Base-by-base conservation (phyloP, 2,797 vertebrate genomes). In the Hydrophis major region DNA sequence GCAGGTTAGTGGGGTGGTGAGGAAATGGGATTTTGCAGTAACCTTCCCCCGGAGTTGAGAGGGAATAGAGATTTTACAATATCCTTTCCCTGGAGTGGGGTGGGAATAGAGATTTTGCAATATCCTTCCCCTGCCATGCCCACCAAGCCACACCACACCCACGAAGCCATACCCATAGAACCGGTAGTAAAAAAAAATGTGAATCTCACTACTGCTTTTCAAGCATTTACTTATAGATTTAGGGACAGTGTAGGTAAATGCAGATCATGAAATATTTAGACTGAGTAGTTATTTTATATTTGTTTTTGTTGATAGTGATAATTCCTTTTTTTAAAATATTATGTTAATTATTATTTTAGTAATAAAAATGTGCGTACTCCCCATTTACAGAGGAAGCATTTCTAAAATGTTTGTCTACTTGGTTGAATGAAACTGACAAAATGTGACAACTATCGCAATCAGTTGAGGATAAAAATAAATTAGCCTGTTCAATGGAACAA, bases 371-470 rank as follows among this genome's bases (percentile, higher is more conserved):
- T 56, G 0, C 87, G 94, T 55, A 74, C 91, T 93, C 63, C 91
- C 95, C 59, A 74, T 56, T 90, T 90, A 7, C 66, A 89, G 88
- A 69, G 93, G 91, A 90, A 93, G 12, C 13, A 86, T 69, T 69
- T 69, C n/a, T 69, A 69, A n/a, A 69, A 69, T 69, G 14, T 69
- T 66, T 69, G 66, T 69, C n/a, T 69, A 32, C 66, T 69, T 32
- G 27, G 92, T 55, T 94, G 66, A 78, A 93, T 95, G 74, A 78
- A 42, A 78, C 32, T 94, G 57, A 88, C 87, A 91, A 11, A 92
- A 25, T 88, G 92, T 22, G 91, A 95, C 94, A 92, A 88, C 93
- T 86, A 93, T 93, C 93, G 96, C 93, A 93, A 94, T 95, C 78
- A 94, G 18, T 93, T 94, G 69, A 87, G 55, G 66, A 1, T 87